Evolutionary conservation across 2,888 invertebrate genomes (phyloP).

Genomic region (Agrochola lychnidis): DNA sequence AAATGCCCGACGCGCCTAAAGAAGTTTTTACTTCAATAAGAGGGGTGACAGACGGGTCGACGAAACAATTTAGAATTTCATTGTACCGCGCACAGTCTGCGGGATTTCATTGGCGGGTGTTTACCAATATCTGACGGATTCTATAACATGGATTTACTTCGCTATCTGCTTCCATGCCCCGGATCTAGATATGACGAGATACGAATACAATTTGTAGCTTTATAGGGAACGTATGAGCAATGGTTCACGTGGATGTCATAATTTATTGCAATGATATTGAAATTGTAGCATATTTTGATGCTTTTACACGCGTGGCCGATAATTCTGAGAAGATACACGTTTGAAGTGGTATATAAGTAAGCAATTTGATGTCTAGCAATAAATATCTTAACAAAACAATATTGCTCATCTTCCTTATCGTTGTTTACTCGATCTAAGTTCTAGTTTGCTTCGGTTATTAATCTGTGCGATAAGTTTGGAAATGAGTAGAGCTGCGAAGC

Average conservation of each 20-base stretch:
- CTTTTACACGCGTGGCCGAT: constrained; percentile 21
- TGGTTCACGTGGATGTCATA: constrained; percentile 29
- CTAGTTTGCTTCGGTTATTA: constrained; percentile 72
- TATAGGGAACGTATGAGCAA: constrained; percentile 40
- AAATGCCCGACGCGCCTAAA: too few relatives aligned
- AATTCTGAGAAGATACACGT: constrained; percentile 27
- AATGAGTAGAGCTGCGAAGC: constrained; percentile 50
- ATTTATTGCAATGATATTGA: constrained; percentile 40
- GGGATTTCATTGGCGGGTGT: constrained; percentile 63
- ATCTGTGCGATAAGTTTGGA: constrained; percentile 75
- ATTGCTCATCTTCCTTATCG: constrained; percentile 32
- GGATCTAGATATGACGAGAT: constrained; percentile 55
- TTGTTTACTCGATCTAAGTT: constrained; percentile 47
- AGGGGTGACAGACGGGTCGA: constrained; percentile 17
- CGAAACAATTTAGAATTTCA: constrained; percentile 59
- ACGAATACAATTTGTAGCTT: constrained; percentile 48
- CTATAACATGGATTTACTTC: constrained; percentile 56
- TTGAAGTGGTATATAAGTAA: constrained; percentile 25
- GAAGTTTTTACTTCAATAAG: constrained; percentile 18
- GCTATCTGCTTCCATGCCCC: constrained; percentile 49
- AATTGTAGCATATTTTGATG: constrained; percentile 20
- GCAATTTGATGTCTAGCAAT: constrained; percentile 28
- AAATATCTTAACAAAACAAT: constrained; percentile 18
- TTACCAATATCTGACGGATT: constrained; percentile 62
- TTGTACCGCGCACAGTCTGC: constrained; percentile 16